These are phyloP conservation scores for Perca schrenkii DNA, from an alignment of 2,113 vertebrate species.

Conservation along the genomic window DNA sequence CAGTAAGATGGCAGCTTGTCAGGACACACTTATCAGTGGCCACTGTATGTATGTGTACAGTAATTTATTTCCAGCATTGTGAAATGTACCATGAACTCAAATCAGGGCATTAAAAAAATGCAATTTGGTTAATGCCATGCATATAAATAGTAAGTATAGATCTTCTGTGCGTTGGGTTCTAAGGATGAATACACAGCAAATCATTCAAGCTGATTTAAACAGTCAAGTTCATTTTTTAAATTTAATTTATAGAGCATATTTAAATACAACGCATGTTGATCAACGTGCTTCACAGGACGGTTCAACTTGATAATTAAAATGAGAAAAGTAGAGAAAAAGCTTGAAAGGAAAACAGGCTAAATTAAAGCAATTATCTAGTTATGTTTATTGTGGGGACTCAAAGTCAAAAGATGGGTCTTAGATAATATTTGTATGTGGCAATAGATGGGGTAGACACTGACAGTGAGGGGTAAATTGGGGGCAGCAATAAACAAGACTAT, in stretches of 20 bases:
- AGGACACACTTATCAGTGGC: constrained; percentile 52
- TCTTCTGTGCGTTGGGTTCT: neutral
- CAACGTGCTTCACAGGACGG: neutral
- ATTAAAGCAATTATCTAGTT: neutral
- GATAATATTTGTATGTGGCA: neutral
- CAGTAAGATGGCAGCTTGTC: constrained; percentile 53
- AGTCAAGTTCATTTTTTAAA: neutral
- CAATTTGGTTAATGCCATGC: neutral
- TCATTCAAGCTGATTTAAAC: constrained; percentile 1
- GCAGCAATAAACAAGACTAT: neutral
- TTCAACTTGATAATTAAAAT: constrained; percentile 1
- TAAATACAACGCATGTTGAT: neutral
- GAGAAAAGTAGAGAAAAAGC: neutral
- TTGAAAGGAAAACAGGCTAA: neutral
- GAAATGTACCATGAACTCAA: constrained; percentile 34
- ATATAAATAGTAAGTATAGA: constrained; percentile 7
- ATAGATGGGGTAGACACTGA: neutral
- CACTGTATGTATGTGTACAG: neutral
- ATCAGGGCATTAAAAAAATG: constrained; percentile 16
- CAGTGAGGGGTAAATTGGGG: constrained; percentile 9
- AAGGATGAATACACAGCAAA: neutral
- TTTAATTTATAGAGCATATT: constrained; percentile 4
- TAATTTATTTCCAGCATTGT: neutral
- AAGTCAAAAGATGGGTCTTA: neutral
- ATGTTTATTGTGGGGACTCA: neutral